Evolutionary conservation across 2,113 vertebrate genomes (phyloP).

Genomic region (Ameiurus melas): DNA sequence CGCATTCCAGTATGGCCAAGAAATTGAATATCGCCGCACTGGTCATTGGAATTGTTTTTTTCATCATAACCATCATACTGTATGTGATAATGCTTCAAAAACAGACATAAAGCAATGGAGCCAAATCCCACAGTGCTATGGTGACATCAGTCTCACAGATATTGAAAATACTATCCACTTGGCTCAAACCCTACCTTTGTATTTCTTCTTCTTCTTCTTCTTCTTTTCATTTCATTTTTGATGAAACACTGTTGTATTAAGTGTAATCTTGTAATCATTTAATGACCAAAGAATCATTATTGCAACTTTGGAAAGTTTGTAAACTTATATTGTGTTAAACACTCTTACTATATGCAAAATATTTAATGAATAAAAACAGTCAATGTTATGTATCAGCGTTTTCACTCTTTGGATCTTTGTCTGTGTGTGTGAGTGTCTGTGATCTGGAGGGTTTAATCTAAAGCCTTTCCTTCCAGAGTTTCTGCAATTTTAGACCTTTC

Average conservation of each 20-base stretch:
- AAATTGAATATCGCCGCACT: constrained; percentile 51
- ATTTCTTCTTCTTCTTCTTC: too few species aligned
- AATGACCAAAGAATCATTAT: neutral
- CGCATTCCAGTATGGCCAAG: constrained; percentile 40
- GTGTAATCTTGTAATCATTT: neutral
- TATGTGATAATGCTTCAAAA: neutral
- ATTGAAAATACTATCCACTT: neutral
- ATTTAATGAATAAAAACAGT: neutral
- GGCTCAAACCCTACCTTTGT: neutral
- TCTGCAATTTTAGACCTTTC: neutral
- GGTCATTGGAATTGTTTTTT: constrained; percentile 36
- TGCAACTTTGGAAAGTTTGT: neutral
- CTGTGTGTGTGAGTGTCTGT: too few species aligned
- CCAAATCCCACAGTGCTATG: neutral
- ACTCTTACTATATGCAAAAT: neutral
- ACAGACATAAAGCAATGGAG: neutral
- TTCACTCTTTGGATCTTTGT: neutral
- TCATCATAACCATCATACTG: constrained; percentile 4
- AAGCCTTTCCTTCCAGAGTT: too few species aligned
- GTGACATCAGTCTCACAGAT: neutral
- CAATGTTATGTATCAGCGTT: neutral
- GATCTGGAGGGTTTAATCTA: too few species aligned
- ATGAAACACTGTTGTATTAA: neutral
- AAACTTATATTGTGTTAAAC: neutral
- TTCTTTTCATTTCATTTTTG: neutral